Evolutionary conservation across 2,888 invertebrate genomes (phyloP).

Genomic region (Heliconius charithonia): DNA sequence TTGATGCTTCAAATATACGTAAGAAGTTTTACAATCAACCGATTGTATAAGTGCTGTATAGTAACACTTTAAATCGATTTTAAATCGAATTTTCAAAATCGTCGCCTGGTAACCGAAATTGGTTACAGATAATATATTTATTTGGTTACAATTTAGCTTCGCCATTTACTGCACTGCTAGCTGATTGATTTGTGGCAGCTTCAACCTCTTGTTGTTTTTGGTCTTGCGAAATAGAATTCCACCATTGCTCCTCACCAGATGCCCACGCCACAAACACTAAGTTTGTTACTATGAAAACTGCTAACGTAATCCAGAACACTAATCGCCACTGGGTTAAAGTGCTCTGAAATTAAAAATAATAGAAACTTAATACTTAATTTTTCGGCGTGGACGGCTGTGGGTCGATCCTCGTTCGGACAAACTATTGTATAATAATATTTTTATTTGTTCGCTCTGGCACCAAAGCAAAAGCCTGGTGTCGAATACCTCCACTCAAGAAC

Average conservation of each 20-base stretch:
- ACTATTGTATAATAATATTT: no score
- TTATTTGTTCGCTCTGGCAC: no score
- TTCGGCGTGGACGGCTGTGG: no score
- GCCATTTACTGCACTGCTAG: constrained; percentile 56
- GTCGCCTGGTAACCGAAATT: constrained; percentile 43
- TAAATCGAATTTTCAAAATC: constrained; percentile 28
- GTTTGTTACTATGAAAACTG: constrained; percentile 88
- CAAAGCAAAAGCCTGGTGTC: no score
- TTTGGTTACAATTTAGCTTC: constrained; percentile 67
- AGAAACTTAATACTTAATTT: background rate
- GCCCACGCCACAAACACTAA: constrained; percentile 88
- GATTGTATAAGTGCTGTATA: background rate
- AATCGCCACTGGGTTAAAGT: constrained; percentile 88
- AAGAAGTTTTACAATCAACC: constrained; percentile 10
- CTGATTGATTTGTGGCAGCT: constrained; percentile 55
- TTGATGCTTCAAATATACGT: constrained; percentile 2
- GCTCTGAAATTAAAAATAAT: constrained; percentile 68
- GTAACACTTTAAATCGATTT: constrained; percentile 31
- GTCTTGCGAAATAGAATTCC: constrained; percentile 85
- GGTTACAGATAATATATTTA: constrained; percentile 9
- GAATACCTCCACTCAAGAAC: no score
- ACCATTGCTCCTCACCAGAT: constrained; percentile 90
- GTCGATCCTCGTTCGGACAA: no score
- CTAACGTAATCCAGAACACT: constrained; percentile 92
- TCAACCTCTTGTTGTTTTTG: constrained; percentile 66